phyloP scores from a whole-genome alignment of 2,113 vertebrate genomes.

The Pseudopipra pipra region DNA sequence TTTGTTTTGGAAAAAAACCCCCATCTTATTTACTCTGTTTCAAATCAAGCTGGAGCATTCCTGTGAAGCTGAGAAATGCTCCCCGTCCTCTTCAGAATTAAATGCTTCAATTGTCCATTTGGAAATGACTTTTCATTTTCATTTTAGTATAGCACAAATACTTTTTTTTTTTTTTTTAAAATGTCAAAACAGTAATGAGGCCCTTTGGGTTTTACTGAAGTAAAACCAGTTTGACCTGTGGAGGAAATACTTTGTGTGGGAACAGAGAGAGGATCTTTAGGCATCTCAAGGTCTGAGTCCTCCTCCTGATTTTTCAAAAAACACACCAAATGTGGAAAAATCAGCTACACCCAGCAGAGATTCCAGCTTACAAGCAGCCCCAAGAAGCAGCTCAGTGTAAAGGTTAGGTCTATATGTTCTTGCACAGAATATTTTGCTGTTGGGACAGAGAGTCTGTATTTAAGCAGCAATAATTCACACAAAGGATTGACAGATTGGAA shows the following conservation, averaged over 20 bases:
- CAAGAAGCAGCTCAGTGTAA: neutral
- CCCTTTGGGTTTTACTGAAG: neutral
- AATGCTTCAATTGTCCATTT: neutral
- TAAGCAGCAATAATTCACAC: constrained; percentile 25
- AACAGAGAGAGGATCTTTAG: neutral
- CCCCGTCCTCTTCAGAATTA: neutral
- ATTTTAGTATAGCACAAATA: neutral
- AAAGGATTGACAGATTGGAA: constrained; percentile 50
- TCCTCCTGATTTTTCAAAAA: neutral
- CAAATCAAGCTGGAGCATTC: neutral
- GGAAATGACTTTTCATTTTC: neutral
- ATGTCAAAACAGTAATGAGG: neutral
- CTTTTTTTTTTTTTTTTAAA: too few species aligned
- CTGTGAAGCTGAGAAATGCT: neutral
- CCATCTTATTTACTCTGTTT: neutral
- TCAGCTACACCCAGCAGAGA: neutral
- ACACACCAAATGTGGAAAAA: neutral
- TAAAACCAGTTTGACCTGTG: neutral
- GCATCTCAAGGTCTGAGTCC: accelerated
- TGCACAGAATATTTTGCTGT: constrained; percentile 13
- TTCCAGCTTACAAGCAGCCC: neutral
- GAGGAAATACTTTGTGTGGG: neutral
- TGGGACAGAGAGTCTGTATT: constrained; percentile 27
- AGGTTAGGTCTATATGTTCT: neutral
- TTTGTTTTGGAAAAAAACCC: neutral